Evolutionary conservation across 1,140 invertebrate genomes (phyloP).

Genomic region (Drosophila nebulosa): DNA sequence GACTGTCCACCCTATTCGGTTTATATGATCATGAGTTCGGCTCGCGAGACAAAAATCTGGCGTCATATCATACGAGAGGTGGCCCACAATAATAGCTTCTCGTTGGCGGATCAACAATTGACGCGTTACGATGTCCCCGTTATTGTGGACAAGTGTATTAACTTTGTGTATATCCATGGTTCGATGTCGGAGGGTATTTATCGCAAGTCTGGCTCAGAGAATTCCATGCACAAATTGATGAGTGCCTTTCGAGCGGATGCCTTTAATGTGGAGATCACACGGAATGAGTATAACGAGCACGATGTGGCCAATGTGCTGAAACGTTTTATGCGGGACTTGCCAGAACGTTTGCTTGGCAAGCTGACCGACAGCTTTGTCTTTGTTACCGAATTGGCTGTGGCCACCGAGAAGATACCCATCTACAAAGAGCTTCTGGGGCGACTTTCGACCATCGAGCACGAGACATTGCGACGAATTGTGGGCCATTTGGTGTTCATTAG

Average conservation of each 20-base stretch:
- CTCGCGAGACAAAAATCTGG: slow-evolving; percentile 87
- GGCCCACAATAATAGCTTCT: slow-evolving; percentile 88
- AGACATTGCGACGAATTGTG: slow-evolving; percentile 88
- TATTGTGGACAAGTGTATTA: slow-evolving; percentile 94
- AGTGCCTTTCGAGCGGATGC: slow-evolving; percentile 89
- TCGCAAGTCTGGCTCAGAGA: slow-evolving; percentile 88
- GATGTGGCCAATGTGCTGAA: slow-evolving; percentile 93
- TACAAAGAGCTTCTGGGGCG: slow-evolving; percentile 85
- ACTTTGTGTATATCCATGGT: slow-evolving; percentile 92
- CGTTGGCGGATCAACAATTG: slow-evolving; percentile 91
- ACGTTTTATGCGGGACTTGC: slow-evolving; percentile 90
- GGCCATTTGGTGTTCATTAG: slow-evolving; percentile 91
- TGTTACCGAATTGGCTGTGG: slow-evolving; percentile 82
- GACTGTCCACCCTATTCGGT: slow-evolving; percentile 85
- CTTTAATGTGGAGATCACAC: slow-evolving; percentile 89
- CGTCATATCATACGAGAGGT: slow-evolving; percentile 87
- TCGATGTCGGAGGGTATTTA: slow-evolving; percentile 93
- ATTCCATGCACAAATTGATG: slow-evolving; percentile 89
- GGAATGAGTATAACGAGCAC: slow-evolving; percentile 89
- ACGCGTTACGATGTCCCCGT: slow-evolving; percentile 93
- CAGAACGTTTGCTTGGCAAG: slow-evolving; percentile 86
- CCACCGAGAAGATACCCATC: slow-evolving; percentile 82
- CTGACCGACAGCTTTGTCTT: slow-evolving; percentile 81
- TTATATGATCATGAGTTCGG: slow-evolving; percentile 87
- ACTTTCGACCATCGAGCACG: slow-evolving; percentile 86